Evolutionary conservation across 2,113 vertebrate genomes (phyloP).

Genomic region (Marmota flaviventris): DNA sequence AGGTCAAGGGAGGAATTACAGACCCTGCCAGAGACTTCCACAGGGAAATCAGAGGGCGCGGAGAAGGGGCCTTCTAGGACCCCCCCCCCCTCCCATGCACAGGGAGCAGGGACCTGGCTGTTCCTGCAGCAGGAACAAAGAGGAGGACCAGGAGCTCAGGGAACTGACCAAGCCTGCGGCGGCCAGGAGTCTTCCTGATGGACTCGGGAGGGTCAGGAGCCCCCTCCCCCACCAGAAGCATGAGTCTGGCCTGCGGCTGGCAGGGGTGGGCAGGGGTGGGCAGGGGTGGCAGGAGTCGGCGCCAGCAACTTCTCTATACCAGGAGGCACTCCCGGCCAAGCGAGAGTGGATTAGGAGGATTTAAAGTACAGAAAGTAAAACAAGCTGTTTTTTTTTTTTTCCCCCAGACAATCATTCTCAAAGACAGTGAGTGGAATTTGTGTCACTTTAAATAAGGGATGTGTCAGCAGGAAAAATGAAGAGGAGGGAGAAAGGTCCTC

Average conservation of each 20-base stretch:
- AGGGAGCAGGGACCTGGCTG: background rate
- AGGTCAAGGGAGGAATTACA: background rate
- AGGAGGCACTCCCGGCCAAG: slow-evolving; percentile 73
- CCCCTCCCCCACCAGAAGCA: background rate
- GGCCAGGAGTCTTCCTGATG: background rate
- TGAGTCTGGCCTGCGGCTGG: slow-evolving; percentile 78
- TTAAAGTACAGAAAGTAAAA: slow-evolving; percentile 78
- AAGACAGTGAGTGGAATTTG: slow-evolving; percentile 68
- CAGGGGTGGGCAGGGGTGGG: slow-evolving; percentile 27
- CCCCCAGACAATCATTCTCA: slow-evolving; percentile 63
- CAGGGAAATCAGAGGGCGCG: fast-evolving
- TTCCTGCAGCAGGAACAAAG: too few relatives aligned
- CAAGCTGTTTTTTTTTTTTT: slow-evolving; percentile 61
- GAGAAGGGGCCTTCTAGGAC: too few relatives aligned
- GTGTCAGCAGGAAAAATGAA: slow-evolving; percentile 42
- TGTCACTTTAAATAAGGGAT: slow-evolving; percentile 63
- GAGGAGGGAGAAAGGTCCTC: slow-evolving; percentile 18
- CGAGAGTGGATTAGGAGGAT: slow-evolving; percentile 80
- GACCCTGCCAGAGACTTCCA: too few relatives aligned
- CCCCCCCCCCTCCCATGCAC: fast-evolving
- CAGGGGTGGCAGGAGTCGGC: slow-evolving; percentile 77
- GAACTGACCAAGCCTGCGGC: background rate
- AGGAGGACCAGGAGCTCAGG: background rate
- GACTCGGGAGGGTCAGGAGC: background rate
- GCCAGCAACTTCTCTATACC: slow-evolving; percentile 81